Evolutionary conservation across 1,140 invertebrate genomes (phyloP).

Genomic region (Diachasmimorpha longicaudata): DNA sequence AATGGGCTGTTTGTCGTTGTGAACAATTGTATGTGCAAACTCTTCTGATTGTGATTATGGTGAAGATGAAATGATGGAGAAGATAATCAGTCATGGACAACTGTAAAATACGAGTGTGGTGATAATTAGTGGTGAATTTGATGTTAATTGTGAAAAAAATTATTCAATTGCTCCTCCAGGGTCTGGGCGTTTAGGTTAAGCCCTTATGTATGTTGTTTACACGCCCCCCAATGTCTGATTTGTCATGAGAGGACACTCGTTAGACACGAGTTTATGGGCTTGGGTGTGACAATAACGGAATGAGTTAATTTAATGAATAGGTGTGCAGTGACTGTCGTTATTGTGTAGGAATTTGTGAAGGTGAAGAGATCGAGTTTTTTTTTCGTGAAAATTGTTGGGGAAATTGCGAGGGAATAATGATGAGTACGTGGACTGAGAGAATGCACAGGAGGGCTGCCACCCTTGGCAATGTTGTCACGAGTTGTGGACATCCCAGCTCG

Average conservation of each 20-base stretch:
- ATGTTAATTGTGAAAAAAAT: background rate
- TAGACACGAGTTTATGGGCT: background rate
- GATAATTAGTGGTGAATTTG: background rate
- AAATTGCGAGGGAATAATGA: constrained; percentile 48
- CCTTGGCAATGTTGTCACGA: constrained; percentile 87
- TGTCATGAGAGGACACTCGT: background rate
- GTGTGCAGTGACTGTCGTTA: background rate
- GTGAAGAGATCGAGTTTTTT: background rate
- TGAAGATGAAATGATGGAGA: background rate
- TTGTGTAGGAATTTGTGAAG: background rate
- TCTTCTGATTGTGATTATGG: background rate
- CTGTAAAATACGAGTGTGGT: background rate
- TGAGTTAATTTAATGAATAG: background rate
- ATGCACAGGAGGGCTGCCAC: constrained; percentile 88
- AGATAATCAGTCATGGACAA: background rate
- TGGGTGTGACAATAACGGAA: background rate
- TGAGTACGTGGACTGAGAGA: constrained; percentile 89
- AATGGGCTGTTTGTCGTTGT: background rate
- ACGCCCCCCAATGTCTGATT: background rate
- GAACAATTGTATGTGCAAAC: background rate
- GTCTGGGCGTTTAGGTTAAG: background rate
- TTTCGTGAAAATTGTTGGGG: background rate
- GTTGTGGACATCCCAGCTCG: constrained; percentile 78
- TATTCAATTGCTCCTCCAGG: background rate
- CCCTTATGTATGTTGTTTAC: background rate